These are phyloP conservation scores for Halcyon chelicuti DNA, from an alignment of 2,797 vertebrate genomes.

Conservation along the genomic window DNA sequence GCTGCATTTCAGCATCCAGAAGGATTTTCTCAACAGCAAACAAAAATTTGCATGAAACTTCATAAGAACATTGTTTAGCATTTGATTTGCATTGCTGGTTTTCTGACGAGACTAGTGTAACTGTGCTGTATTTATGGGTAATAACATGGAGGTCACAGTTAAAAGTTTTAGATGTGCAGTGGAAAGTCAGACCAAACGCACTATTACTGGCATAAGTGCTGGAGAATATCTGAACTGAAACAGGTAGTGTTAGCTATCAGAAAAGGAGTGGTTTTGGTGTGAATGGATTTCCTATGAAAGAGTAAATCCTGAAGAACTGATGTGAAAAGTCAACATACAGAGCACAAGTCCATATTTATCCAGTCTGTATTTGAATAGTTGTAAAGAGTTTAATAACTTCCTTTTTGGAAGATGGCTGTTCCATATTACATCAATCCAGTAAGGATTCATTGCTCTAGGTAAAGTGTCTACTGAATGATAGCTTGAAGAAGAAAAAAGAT, in stretches of 20 bases:
- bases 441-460: neutral
- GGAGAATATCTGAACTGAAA: neutral
- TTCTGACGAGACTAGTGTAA: neutral
- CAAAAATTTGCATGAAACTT: neutral
- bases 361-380: neutral
- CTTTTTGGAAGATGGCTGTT: neutral
- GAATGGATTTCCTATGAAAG: neutral
- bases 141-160: neutral
- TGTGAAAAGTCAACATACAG: neutral
- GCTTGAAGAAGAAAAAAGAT: neutral
- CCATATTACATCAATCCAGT: neutral
- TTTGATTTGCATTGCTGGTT: neutral
- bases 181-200: neutral
- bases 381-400: neutral
- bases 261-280: neutral
- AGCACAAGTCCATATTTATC: neutral
- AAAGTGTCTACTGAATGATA: neutral
- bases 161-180: neutral
- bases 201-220: neutral
- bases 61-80: neutral
- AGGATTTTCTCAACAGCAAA: neutral
- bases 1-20: neutral
- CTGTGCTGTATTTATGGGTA: neutral
- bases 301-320: neutral
- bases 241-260: neutral